Evolutionary conservation across 2,888 invertebrate genomes (phyloP).

Genomic region (Brachycybe producta): DNA sequence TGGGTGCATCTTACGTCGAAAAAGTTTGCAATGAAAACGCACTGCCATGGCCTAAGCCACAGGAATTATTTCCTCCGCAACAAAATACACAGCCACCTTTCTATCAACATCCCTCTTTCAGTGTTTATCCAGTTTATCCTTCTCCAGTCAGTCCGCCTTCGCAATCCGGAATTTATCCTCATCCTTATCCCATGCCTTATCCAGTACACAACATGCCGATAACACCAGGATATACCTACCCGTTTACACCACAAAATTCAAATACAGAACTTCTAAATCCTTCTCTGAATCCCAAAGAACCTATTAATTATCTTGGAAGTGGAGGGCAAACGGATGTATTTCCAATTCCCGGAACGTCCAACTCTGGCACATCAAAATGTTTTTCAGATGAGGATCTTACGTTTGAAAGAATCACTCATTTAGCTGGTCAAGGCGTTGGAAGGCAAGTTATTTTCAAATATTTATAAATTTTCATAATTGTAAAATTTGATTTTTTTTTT

Average conservation of each 20-base stretch:
- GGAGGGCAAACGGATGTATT: conserved; percentile 10
- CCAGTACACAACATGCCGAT: neutral
- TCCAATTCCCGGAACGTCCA: conserved; percentile 10
- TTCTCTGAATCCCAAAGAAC: neutral
- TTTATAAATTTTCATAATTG: neutral
- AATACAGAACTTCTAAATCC: conserved; percentile 16
- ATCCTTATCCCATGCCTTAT: neutral
- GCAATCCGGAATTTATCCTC: neutral
- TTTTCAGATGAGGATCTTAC: conserved; percentile 5
- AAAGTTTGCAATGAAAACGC: conserved; percentile 25
- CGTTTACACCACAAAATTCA: conserved; percentile 1
- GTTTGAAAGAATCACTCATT: conserved; percentile 15
- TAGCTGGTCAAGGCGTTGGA: conserved; percentile 15
- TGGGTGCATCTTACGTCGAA: conserved; percentile 32
- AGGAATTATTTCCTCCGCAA: neutral
- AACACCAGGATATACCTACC: too few relatives aligned
- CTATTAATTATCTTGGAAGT: neutral
- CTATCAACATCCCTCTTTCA: neutral
- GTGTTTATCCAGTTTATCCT: neutral
- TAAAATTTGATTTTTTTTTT: neutral
- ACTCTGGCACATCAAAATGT: conserved; percentile 4
- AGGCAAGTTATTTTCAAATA: conserved; percentile 4
- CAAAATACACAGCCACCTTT: neutral
- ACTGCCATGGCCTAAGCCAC: conserved; percentile 2
- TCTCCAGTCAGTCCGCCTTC: conserved; percentile 4